phyloP scores from a whole-genome alignment of 2,888 invertebrate genomes.

The Ctena decussata region DNA sequence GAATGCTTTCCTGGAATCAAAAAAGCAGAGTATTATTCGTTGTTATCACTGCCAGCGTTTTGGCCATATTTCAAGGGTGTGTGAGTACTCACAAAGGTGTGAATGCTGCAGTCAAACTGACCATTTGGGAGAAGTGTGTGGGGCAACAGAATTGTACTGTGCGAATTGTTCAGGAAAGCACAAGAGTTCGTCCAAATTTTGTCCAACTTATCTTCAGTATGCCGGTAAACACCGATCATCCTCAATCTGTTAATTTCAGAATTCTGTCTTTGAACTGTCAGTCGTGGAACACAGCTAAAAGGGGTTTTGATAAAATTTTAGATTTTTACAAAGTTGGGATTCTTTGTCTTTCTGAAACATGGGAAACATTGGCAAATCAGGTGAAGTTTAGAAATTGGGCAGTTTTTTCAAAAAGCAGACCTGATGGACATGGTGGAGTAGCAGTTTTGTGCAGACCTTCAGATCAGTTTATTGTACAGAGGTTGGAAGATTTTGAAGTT shows the following conservation, averaged over 20 bases:
- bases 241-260: neutral
- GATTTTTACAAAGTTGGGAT: neutral
- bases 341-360: neutral
- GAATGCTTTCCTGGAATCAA: neutral
- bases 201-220: neutral
- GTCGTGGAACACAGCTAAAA: neutral
- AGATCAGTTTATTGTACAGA: neutral
- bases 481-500: neutral
- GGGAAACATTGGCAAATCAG: neutral
- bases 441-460: neutral
- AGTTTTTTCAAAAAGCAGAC: neutral
- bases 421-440: neutral
- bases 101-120: neutral
- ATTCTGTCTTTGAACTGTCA: slow-evolving; percentile 1
- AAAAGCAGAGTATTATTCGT: neutral
- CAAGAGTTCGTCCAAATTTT: neutral
- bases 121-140: neutral
- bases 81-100: neutral
- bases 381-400: neutral
- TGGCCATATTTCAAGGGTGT: neutral
- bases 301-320: neutral
- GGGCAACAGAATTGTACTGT: neutral
- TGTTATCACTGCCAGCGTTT: neutral
- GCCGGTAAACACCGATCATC: neutral
- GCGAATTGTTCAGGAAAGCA: neutral